Base-by-base conservation (phyloP, 2,797 vertebrate genomes). In the Mycteria americana region DNA sequence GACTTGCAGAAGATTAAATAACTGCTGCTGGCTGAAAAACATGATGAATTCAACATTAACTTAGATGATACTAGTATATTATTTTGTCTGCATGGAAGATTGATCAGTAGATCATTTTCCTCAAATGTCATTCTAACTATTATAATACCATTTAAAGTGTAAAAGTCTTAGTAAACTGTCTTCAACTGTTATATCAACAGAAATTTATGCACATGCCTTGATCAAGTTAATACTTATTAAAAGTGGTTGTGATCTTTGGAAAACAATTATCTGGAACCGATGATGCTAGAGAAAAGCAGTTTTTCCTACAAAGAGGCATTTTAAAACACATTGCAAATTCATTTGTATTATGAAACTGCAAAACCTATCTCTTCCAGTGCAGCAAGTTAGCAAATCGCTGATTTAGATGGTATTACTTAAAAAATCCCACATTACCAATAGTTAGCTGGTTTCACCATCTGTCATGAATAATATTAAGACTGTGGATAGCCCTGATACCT, bases 401-500 rank as follows among this genome's bases (percentile, higher is more conserved):
- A 11, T 46, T 63, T 13, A 28, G 67, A 28, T 45, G 70, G 5
- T 41, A 37, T 3, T 67, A 0, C 17, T 50, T 6, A 9, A 65
- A 30, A 3, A 9, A 39, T 19, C 9, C 8, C 59, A 18, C 2
- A 0, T 33, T 9, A 2, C 18, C 33, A 56, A 5, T 60, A 15
- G 53, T 60, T 43, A 31, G 19, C 4, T 53, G 33, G 5, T 56
- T 85, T 64, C 15, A 2, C 46, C 25, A 5, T 28, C 31, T 79
- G 6, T 53, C 25, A 5, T 35, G 22, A 28, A 0, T n/a, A 1
- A 6, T 30, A 0, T 2, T 25, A 6, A 53, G 35, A 31, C n/a
- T 53, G 13, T 62, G 53, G 5, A 7, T 45, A 65, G 30, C 54
- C 33, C 67, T 78, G 41, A 5, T 60, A 10, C 14, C 9, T 57